These are phyloP conservation scores for Sebastes schlegelii DNA, from an alignment of 2,113 vertebrate genomes.

Conservation along the genomic window DNA sequence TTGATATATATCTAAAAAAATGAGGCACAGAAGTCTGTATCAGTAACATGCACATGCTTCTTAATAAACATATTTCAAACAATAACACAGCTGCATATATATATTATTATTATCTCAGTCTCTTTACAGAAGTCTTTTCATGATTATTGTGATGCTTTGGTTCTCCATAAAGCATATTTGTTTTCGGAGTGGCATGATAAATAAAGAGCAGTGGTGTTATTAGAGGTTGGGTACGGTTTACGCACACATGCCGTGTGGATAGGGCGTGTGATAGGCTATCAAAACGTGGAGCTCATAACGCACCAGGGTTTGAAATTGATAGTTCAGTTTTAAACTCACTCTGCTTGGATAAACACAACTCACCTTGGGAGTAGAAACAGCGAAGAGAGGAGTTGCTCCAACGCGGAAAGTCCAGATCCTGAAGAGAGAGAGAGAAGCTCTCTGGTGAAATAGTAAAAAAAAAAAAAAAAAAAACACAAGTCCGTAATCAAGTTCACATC, in stretches of 20 bases:
- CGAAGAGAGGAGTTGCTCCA: slow-evolving; percentile 51
- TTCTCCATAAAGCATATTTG: background rate
- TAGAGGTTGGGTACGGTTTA: background rate
- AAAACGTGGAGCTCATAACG: slow-evolving; percentile 38
- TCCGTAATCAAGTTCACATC: slow-evolving; percentile 80
- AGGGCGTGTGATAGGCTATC: slow-evolving; percentile 8
- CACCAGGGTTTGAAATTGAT: slow-evolving; percentile 18
- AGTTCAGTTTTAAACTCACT: background rate
- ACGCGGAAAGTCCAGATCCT: slow-evolving; percentile 48
- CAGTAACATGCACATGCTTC: too few species aligned
- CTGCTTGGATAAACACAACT: slow-evolving; percentile 60
- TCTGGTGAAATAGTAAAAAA: slow-evolving; percentile 21
- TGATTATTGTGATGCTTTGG: background rate
- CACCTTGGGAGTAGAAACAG: slow-evolving; percentile 75
- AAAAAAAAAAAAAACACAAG: slow-evolving; percentile 35
- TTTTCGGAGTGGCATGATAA: background rate
- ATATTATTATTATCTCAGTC: too few species aligned
- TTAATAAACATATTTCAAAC: too few species aligned
- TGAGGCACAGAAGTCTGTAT: too few species aligned
- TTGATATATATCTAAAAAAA: too few species aligned
- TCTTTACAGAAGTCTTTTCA: background rate
- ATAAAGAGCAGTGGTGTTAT: background rate
- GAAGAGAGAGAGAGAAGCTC: slow-evolving; percentile 4
- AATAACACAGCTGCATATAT: too few species aligned
- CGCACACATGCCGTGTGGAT: background rate